Percentiles rank a stretch among this genome's conserved stretches.
phyloP scores from a whole-genome alignment of 2,888 invertebrate genomes.

The Silvanus unidentatus region DNA sequence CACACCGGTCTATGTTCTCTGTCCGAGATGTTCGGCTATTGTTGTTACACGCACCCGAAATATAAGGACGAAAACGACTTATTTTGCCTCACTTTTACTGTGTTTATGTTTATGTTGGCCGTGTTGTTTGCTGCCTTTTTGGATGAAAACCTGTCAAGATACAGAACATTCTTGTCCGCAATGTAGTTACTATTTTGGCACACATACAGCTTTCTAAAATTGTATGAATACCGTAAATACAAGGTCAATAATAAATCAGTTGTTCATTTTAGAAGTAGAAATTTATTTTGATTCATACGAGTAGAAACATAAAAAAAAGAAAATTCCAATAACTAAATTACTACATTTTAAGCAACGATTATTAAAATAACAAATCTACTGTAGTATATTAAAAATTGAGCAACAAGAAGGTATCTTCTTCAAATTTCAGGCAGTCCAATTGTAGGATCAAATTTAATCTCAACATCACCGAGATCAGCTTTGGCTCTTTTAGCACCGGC shows the following conservation, averaged over 20 bases:
- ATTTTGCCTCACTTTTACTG: constrained; percentile 38
- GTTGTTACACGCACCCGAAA: constrained; percentile 36
- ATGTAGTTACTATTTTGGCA: constrained; percentile 40
- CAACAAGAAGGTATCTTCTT: too few relatives aligned
- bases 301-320: too few relatives aligned
- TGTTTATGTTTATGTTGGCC: constrained; percentile 45
- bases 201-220: constrained; percentile 40
- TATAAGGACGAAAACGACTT: constrained; percentile 36
- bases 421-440: background rate
- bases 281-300: too few relatives aligned
- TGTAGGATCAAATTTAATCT: constrained; percentile 39
- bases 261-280: too few relatives aligned
- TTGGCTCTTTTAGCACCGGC: constrained; percentile 33
- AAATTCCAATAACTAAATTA: too few relatives aligned
- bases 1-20: constrained; percentile 38
- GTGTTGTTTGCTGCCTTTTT: constrained; percentile 42
- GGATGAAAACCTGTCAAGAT: constrained; percentile 40
- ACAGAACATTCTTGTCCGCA: constrained; percentile 42
- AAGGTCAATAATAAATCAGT: too few relatives aligned
- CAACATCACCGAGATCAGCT: constrained; percentile 32
- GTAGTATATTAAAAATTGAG: too few relatives aligned
- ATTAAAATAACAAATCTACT: too few relatives aligned
- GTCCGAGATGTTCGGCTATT: constrained; percentile 37
- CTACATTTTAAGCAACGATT: too few relatives aligned
- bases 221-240: background rate